Evolutionary conservation across 2,888 invertebrate genomes (phyloP).

Genomic region (Epistrophella euchroma): DNA sequence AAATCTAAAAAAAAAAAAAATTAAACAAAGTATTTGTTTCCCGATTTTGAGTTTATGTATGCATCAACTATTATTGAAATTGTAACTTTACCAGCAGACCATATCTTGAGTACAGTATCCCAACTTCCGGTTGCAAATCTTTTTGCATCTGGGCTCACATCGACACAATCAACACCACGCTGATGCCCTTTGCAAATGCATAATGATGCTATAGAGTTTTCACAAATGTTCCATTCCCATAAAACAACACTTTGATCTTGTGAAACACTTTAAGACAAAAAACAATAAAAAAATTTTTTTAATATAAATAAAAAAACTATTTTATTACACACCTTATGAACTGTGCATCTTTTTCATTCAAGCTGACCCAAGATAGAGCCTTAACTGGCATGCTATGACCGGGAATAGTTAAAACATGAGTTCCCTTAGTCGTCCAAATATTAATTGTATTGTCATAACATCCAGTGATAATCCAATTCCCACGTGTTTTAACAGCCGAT

Average conservation of each 20-base stretch:
- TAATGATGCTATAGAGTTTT: constrained; percentile 91
- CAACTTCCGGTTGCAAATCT: constrained; percentile 94
- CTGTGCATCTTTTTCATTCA: constrained; percentile 87
- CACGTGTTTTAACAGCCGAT: constrained; percentile 90
- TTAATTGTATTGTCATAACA: constrained; percentile 97
- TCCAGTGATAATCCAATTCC: constrained; percentile 93
- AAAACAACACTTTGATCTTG: constrained; percentile 96
- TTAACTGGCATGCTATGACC: constrained; percentile 95
- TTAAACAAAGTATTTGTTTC: no score
- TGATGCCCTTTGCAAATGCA: constrained; percentile 95
- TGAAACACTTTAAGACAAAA: constrained; percentile 87
- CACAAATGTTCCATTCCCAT: constrained; percentile 93
- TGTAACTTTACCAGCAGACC: constrained; percentile 89
- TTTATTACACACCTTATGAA: constrained; percentile 89
- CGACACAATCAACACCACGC: constrained; percentile 94
- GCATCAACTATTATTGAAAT: neutral
- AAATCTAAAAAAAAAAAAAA: no score
- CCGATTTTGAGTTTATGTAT: no score
- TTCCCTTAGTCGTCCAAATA: constrained; percentile 94
- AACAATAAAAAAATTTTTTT: neutral
- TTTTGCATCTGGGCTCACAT: constrained; percentile 88
- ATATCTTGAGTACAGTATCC: constrained; percentile 96
- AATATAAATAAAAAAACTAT: neutral
- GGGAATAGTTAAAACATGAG: constrained; percentile 92
- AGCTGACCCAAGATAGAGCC: constrained; percentile 93